Conservation (phyloP, 1,140 invertebrate genomes). For the Venturia canescens region DNA sequence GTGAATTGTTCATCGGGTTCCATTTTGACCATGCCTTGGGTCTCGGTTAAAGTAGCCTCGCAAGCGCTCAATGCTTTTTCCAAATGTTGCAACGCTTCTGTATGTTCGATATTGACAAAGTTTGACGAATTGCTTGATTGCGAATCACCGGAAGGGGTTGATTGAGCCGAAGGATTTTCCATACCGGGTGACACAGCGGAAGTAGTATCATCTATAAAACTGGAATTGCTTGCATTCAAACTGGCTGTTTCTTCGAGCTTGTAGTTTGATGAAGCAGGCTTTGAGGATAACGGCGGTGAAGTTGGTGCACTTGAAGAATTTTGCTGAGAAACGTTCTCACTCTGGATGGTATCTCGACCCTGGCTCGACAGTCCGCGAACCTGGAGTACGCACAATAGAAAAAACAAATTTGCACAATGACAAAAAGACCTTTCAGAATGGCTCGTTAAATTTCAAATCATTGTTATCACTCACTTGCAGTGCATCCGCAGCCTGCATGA, state of each 20-base stretch:
- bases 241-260: conserved; percentile 65
- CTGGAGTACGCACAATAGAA: conserved; percentile 45
- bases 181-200: conserved; percentile 60
- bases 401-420: not conserved
- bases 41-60: conserved; percentile 74
- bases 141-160: conserved; percentile 57
- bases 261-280: conserved; percentile 46
- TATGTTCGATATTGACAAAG: conserved; percentile 74
- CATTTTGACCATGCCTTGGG: conserved; percentile 74
- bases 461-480: conserved; percentile 83
- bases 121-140: conserved; percentile 63
- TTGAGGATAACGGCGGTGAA: conserved; percentile 57
- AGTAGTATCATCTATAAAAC: conserved; percentile 62
- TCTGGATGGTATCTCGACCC: conserved; percentile 65
- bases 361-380: conserved; percentile 67
- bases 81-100: conserved; percentile 73
- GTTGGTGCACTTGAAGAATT: conserved; percentile 57
- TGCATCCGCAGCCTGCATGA: conserved; percentile 89
- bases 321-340: conserved; percentile 59
- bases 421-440: not conserved
- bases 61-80: conserved; percentile 74
- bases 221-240: conserved; percentile 63
- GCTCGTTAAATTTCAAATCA: not conserved
- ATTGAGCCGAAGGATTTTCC: conserved; percentile 58
- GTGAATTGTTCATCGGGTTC: conserved; percentile 74